Evolutionary conservation across 2,888 invertebrate genomes (phyloP), one percentile per base, ranked within the genome.

Genomic region (Andrena marginata): DNA sequence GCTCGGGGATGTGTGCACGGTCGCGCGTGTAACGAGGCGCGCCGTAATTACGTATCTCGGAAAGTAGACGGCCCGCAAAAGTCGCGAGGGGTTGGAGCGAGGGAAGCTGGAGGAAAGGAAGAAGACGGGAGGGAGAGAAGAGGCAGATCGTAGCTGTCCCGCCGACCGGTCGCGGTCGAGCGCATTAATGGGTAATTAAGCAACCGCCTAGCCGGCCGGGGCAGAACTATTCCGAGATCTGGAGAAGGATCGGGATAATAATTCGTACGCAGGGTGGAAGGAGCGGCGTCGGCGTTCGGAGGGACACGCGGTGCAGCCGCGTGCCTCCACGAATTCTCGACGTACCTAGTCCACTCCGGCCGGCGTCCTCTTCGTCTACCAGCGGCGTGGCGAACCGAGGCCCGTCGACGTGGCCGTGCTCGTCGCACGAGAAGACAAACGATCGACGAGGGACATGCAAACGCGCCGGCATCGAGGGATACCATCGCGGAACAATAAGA

Each of bases 401-500:
- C 75, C 59, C 84, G 80, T 80, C 83, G 85, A 77, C 88, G 82
- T 54, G 75, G 78, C 64, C n/a, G 62, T 62, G 67, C 68, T 88
- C 82, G 64, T 81, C 89, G 84, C 77, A n/a, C 81, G 76, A 54
- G 77, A 89, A 89, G 90, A 90, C 87, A 90, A 90, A 87, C 90
- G 90, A 90, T 87, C 89, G 86, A 89, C 85, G 89, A 80, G 83
- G 82, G 73, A 87, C 87, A 87, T 82, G 89, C 89, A 89, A 89
- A 89, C 89, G 86, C 80, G 85, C 86, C 89, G 88, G 83, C 86
- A 85, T 85, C 85, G 85, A 77, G 79, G 89, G 85, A 88, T 88
- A 83, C 85, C 89, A 82, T 89, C 88, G 86, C 84, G 78, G 81
- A 88, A 90, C 91, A 91, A 91, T 91, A 90, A 91, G 90, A 90